Conservation (phyloP, 2,888 invertebrate species). For the Plusia festucae region DNA sequence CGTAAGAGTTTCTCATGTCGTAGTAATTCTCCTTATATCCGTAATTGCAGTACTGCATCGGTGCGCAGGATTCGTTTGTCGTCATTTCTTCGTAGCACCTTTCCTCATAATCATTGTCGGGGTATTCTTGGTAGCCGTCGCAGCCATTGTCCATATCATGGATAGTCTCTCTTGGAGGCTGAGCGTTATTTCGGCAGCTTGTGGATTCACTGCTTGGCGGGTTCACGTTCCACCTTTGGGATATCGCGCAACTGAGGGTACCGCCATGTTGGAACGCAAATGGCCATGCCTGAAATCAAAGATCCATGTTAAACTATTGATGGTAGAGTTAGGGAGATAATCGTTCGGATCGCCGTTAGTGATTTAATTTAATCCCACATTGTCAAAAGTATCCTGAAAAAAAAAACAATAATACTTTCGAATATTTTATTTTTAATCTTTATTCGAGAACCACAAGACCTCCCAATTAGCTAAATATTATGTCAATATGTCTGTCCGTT, state of each 20-base stretch:
- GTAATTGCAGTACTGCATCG: constrained; percentile 80
- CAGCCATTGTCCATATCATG: constrained; percentile 50
- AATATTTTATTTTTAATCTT: too few relatives aligned
- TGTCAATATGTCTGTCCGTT: constrained; percentile 61
- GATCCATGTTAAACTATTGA: neutral
- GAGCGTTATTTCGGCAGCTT: constrained; percentile 50
- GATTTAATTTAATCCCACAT: neutral
- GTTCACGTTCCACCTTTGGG: constrained; percentile 82
- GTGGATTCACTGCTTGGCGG: constrained; percentile 64
- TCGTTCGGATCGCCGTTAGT: neutral
- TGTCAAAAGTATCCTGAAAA: neutral
- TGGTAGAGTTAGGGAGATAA: neutral
- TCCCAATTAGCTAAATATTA: constrained; percentile 65
- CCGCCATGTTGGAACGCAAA: constrained; percentile 93
- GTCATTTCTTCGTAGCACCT: constrained; percentile 74
- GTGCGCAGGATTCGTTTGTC: constrained; percentile 68
- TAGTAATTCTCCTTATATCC: constrained; percentile 83
- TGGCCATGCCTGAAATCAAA: constrained; percentile 92
- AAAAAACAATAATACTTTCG: too few relatives aligned
- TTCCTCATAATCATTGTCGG: constrained; percentile 83
- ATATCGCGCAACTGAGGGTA: constrained; percentile 82
- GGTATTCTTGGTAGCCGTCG: constrained; percentile 76
- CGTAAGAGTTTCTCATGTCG: constrained; percentile 75
- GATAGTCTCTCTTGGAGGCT: constrained; percentile 44
- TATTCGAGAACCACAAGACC: constrained; percentile 59